Evolutionary conservation across 1,140 invertebrate genomes (phyloP).

Genomic region (Pissodes strobi): DNA sequence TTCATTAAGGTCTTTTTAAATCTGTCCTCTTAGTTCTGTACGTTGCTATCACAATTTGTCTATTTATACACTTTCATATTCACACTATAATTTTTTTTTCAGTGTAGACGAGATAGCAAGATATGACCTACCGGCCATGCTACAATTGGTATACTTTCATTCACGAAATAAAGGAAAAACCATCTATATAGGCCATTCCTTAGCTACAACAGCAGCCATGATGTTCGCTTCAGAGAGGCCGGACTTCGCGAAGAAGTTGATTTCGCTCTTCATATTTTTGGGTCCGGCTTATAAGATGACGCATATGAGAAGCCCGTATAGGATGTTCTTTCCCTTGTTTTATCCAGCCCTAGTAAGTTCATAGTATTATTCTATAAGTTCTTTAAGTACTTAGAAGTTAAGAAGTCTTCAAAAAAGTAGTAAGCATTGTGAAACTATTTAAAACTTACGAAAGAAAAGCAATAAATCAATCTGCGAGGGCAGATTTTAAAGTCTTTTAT

Average conservation of each 20-base stretch:
- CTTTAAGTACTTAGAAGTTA: too few species aligned
- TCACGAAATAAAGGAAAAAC: slow-evolving; percentile 56
- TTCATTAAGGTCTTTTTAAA: too few species aligned
- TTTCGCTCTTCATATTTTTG: slow-evolving; percentile 47
- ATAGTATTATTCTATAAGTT: neutral
- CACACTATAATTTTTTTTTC: slow-evolving; percentile 27
- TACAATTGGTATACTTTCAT: slow-evolving; percentile 59
- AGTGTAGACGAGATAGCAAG: slow-evolving; percentile 64
- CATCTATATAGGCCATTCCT: slow-evolving; percentile 63
- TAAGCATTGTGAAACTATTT: too few species aligned
- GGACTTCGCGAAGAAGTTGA: slow-evolving; percentile 46
- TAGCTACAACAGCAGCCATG: slow-evolving; percentile 54
- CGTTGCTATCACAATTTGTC: too few species aligned
- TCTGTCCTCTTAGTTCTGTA: too few species aligned
- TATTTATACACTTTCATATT: too few species aligned
- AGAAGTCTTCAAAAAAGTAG: too few species aligned
- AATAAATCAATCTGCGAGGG: too few species aligned
- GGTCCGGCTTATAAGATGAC: slow-evolving; percentile 50
- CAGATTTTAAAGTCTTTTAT: too few species aligned
- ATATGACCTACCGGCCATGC: slow-evolving; percentile 64
- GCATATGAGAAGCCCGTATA: slow-evolving; percentile 46
- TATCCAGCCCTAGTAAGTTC: slow-evolving; percentile 41
- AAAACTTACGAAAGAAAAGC: too few species aligned
- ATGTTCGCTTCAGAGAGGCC: slow-evolving; percentile 56
- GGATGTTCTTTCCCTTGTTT: slow-evolving; percentile 44